These are phyloP conservation scores for Stomatorhinus ivindoensis DNA, from an alignment of 2,113 vertebrate species.

Conservation along the genomic window DNA sequence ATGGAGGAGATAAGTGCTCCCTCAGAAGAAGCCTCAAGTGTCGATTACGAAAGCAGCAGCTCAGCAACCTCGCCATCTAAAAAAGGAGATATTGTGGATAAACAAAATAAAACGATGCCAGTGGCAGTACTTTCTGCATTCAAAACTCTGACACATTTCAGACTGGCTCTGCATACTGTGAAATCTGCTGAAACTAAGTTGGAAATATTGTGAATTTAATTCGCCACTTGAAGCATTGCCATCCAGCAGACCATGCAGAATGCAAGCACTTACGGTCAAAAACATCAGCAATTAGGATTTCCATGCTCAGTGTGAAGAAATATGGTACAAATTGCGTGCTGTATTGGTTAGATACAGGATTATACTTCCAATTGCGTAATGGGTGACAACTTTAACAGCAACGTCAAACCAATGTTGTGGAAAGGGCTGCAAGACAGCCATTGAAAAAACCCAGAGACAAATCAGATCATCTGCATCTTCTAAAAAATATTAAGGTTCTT, in stretches of 20 bases:
- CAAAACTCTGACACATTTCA: not conserved
- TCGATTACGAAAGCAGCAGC: not conserved
- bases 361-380: not conserved
- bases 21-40: not conserved
- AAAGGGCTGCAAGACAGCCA: not conserved
- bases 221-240: not conserved
- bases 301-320: not conserved
- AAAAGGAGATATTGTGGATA: not conserved
- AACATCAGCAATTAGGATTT: not conserved
- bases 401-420: not conserved
- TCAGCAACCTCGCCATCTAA: not conserved
- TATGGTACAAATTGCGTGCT: not conserved
- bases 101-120: not conserved
- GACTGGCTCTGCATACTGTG: not conserved
- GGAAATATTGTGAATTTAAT: not conserved
- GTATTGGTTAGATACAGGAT: not conserved
- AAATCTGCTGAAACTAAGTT: not conserved
- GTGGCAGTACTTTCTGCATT: not conserved
- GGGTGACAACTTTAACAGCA: not conserved
- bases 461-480: not conserved
- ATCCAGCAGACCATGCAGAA: not conserved
- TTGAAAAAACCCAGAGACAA: not conserved
- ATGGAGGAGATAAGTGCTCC: not conserved
- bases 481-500: no score
- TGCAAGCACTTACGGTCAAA: not conserved